Conservation (phyloP, 2,113 vertebrate genomes). For the Tachycineta bicolor region DNA sequence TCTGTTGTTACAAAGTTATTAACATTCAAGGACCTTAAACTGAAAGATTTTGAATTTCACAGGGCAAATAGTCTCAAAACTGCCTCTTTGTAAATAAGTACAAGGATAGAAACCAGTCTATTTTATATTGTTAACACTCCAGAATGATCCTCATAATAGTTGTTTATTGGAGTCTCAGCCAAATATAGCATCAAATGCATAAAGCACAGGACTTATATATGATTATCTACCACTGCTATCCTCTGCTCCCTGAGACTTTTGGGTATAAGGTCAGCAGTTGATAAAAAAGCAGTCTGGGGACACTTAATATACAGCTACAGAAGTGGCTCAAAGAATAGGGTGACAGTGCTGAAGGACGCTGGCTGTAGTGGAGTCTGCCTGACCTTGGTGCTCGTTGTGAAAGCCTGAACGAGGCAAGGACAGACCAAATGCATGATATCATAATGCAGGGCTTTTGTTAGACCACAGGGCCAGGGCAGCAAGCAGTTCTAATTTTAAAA, state of each 20-base stretch:
- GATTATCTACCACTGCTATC: background rate
- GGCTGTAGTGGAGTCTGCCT: background rate
- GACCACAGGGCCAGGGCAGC: background rate
- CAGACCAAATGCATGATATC: background rate
- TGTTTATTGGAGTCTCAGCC: background rate
- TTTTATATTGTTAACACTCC: background rate
- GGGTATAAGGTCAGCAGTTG: background rate
- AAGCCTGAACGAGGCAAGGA: rapidly evolving
- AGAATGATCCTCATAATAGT: background rate
- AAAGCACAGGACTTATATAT: background rate
- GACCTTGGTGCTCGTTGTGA: constrained; percentile 30
- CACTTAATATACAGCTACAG: background rate
- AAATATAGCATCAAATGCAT: background rate
- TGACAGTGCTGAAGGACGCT: background rate
- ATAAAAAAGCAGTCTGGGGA: background rate
- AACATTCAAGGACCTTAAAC: background rate
- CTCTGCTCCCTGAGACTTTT: background rate
- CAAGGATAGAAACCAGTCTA: background rate
- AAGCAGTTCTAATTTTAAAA: constrained; percentile 30
- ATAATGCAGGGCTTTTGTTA: background rate
- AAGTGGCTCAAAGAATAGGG: background rate
- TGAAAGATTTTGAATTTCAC: background rate
- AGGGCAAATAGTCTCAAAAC: background rate
- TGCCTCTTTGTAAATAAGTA: background rate
- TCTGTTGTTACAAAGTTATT: background rate